phyloP scores from a whole-genome alignment of 2,113 vertebrate species.

The Monarcha castaneiventris region DNA sequence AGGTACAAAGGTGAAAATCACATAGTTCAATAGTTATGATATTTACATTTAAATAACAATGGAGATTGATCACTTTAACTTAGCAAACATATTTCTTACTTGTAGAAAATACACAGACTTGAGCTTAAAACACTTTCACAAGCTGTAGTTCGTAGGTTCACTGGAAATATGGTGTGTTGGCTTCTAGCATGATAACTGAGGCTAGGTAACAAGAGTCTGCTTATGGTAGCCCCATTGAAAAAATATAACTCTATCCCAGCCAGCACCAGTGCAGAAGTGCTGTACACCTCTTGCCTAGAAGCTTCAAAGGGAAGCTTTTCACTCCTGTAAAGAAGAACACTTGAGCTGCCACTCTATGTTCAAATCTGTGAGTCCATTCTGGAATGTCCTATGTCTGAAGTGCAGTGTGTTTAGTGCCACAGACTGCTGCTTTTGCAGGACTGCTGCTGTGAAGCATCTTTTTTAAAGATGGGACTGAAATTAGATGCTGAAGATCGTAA shows the following conservation, averaged over 20 bases:
- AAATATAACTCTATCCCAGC: neutral
- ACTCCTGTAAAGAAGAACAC: neutral
- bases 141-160: neutral
- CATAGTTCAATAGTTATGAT: rapidly evolving
- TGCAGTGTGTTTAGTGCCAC: neutral
- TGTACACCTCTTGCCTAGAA: neutral
- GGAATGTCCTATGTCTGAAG: rapidly evolving
- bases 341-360: neutral
- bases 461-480: neutral
- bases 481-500: neutral
- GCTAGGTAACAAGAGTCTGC: neutral
- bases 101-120: neutral
- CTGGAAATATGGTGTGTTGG: neutral
- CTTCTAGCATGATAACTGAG: neutral
- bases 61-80: neutral
- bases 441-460: neutral
- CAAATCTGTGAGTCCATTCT: neutral
- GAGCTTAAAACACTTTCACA: neutral
- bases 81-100: neutral
- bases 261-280: neutral
- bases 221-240: neutral
- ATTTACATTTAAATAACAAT: neutral
- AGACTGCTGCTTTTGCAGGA: rapidly evolving
- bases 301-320: neutral
- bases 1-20: neutral